These are phyloP conservation scores for Ormyrus labotus DNA, from an alignment of 2,888 invertebrate genomes.

Conservation along the genomic window DNA sequence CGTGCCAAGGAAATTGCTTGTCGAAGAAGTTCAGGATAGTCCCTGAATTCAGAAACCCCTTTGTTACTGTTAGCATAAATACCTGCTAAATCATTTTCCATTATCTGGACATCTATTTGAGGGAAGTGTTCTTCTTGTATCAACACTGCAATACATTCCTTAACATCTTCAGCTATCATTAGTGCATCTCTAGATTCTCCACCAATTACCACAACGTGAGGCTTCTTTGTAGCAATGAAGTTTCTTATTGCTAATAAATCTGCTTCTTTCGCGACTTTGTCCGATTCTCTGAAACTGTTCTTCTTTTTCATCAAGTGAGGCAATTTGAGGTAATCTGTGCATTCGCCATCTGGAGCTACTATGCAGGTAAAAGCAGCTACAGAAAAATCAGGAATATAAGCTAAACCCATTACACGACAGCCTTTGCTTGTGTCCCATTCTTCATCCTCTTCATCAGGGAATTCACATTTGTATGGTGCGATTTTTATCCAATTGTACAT, in stretches of 20 bases:
- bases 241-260: conserved; percentile 84
- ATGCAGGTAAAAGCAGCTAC: conserved; percentile 93
- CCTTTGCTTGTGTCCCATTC: conserved; percentile 93
- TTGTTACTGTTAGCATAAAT: conserved; percentile 94
- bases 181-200: conserved; percentile 93
- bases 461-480: conserved; percentile 88
- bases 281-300: conserved; percentile 83
- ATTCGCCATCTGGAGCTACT: conserved; percentile 92
- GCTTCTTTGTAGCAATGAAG: conserved; percentile 93
- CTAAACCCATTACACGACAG: conserved; percentile 90
- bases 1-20: conserved; percentile 96
- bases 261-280: conserved; percentile 82
- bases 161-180: conserved; percentile 87
- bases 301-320: conserved; percentile 90
- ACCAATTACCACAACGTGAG: conserved; percentile 93
- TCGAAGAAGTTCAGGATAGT: conserved; percentile 92
- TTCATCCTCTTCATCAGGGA: conserved; percentile 91
- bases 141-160: conserved; percentile 84
- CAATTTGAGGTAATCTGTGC: conserved; percentile 92
- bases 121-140: conserved; percentile 92
- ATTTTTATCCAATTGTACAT: conserved; percentile 93
- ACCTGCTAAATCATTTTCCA: conserved; percentile 95
- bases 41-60: conserved; percentile 89
- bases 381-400: conserved; percentile 89
- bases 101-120: conserved; percentile 90